Evolutionary conservation across 2,888 invertebrate genomes (phyloP).

Genomic region (Ditylenchus weischeri): DNA sequence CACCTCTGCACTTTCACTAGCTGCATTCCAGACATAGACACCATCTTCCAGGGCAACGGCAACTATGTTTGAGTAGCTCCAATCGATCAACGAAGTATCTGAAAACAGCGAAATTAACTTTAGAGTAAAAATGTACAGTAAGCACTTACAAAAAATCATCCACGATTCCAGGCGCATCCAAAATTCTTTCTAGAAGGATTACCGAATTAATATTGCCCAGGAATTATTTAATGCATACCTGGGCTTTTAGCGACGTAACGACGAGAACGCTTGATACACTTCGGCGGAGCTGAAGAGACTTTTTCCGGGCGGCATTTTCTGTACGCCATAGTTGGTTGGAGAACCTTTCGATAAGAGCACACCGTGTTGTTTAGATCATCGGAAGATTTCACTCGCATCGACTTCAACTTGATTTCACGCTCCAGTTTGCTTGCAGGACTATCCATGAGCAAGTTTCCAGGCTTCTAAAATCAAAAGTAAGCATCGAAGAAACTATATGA

Average conservation of each 20-base stretch:
- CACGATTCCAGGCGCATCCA: constrained; percentile 93
- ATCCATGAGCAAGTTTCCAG: neutral
- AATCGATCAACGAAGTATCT: constrained; percentile 91
- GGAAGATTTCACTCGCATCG: no score
- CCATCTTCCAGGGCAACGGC: constrained; percentile 83
- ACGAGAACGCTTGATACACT: constrained; percentile 26
- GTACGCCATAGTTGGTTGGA: constrained; percentile 15
- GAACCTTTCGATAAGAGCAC: constrained; percentile 23
- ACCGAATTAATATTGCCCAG: no score
- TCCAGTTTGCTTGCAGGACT: constrained; percentile 66
- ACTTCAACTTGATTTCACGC: no score
- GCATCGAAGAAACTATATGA: no score
- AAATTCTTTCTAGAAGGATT: constrained; percentile 72
- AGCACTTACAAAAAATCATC: constrained; percentile 83
- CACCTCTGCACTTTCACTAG: constrained; percentile 66
- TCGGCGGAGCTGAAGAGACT: constrained; percentile 42
- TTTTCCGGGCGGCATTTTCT: constrained; percentile 41
- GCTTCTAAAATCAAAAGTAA: constrained; percentile 6
- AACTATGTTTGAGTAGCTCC: constrained; percentile 84
- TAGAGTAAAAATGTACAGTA: no score
- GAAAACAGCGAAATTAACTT: no score
- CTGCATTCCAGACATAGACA: constrained; percentile 68
- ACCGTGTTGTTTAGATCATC: constrained; percentile 18
- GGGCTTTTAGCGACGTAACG: constrained; percentile 81
- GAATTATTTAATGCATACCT: no score